Percentiles rank a stretch among this genome's conserved stretches.
Evolutionary conservation across 2,113 vertebrate genomes (phyloP).

Genomic region (Pantherophis guttatus): DNA sequence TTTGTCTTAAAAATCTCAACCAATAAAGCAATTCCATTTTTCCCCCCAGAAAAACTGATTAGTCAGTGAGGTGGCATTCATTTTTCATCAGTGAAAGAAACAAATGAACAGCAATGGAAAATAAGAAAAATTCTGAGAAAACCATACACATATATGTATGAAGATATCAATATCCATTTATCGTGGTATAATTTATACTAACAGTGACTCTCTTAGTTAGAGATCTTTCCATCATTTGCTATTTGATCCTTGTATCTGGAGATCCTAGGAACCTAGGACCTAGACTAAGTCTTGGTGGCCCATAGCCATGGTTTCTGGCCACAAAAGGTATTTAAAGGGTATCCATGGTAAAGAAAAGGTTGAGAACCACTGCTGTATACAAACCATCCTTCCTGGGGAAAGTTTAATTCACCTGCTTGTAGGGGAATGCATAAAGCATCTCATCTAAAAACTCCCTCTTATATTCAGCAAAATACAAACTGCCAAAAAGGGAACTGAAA

Average conservation of each 20-base stretch:
- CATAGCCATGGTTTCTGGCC: not conserved
- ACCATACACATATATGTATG: not conserved
- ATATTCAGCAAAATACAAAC: not conserved
- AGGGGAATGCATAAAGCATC: not conserved
- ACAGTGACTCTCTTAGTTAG: not conserved
- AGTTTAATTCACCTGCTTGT: not conserved
- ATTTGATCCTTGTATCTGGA: not conserved
- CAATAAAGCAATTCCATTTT: not conserved
- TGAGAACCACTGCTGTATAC: not conserved
- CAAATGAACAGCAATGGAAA: not conserved
- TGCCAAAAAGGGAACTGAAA: constrained; percentile 1
- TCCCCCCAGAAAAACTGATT: not conserved
- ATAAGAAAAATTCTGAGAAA: not conserved
- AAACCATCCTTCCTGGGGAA: not conserved
- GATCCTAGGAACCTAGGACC: not conserved
- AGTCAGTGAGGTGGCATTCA: not conserved
- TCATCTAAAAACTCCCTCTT: not conserved
- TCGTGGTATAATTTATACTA: not conserved
- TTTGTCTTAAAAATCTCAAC: not conserved
- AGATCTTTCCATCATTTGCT: not conserved
- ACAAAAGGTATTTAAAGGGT: not conserved
- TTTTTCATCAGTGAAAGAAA: not conserved
- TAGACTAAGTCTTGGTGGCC: not conserved
- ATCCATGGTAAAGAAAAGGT: not conserved
- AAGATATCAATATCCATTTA: not conserved